Evolutionary conservation across 2,113 vertebrate genomes (phyloP), one percentile per base, ranked within the genome.

Genomic region (Centropristis striata): DNA sequence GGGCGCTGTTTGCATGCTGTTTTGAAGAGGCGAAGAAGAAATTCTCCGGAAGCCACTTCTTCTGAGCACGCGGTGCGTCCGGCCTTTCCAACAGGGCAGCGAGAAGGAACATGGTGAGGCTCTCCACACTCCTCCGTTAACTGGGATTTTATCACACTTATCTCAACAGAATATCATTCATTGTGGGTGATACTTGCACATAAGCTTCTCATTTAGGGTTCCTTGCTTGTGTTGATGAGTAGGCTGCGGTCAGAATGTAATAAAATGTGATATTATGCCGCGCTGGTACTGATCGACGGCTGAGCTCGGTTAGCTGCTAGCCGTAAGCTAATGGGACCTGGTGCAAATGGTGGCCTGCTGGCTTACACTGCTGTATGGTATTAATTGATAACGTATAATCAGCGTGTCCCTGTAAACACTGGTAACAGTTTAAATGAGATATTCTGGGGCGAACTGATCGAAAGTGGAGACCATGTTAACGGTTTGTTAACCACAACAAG

Each of bases 61-160:
- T 59, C 1, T 58, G 80, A 87, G 71, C 93, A 92, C 93, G 93
- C 90, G 89, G 86, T 68, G 39, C 27, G 87, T 92, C 88, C 91
- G 90, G 90, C 90, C 93, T 94, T 94, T 94, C 90, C 91, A 50
- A 41, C 88, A 47, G 77, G 71, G 88, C 86, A 72, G 60, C 74
- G 87, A 90, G 36, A 66, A 18, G 36, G 59, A 91, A 91, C 67
- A 93, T 94, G 93, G 93, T 94, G 84, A 73, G 88, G 0, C 4
- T 0, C 4, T 2, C 0, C 8, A 4, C 0, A 12, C 63, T 63
- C 42, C 36, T 16, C 5, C 1, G 0, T 0, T 1, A 78, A 80
- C 46, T 41, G 0, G 1, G 0, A 0, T 5, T 14, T 0, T 83
- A 77, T n/a, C 0, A 1, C 0, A 0, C 73, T 61, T 50, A 46